These are phyloP conservation scores for Lithobius niger DNA, from an alignment of 1,140 invertebrate genomes.

Conservation along the genomic window DNA sequence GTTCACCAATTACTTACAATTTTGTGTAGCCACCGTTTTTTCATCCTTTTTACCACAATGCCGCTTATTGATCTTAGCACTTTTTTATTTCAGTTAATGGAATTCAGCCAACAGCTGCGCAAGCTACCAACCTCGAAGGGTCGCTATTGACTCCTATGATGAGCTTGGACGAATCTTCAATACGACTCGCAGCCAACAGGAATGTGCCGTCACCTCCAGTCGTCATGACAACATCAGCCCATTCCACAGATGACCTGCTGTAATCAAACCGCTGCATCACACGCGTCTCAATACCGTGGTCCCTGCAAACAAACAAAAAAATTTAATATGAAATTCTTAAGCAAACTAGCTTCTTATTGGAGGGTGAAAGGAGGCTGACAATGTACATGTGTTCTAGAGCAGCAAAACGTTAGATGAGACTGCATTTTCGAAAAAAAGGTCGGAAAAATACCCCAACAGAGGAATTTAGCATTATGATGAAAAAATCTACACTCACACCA, in stretches of 20 bases:
- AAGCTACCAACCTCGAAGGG: conserved; percentile 46
- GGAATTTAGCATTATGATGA: too few species aligned
- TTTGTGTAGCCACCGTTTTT: background rate
- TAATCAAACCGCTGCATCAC: conserved; percentile 62
- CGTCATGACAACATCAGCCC: conserved; percentile 89
- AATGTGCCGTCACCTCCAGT: conserved; percentile 98
- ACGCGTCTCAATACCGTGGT: conserved; percentile 55
- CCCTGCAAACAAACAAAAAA: conserved; percentile 14
- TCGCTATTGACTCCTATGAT: conserved; percentile 98
- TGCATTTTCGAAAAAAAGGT: too few species aligned
- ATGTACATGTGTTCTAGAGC: too few species aligned
- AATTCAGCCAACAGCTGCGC: background rate
- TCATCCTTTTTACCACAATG: too few species aligned
- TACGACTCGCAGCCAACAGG: conserved; percentile 77
- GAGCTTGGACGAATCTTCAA: conserved; percentile 57
- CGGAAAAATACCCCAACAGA: too few species aligned
- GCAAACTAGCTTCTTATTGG: too few species aligned
- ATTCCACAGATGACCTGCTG: conserved; percentile 44
- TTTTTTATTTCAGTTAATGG: too few species aligned
- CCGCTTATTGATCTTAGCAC: background rate
- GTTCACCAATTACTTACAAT: background rate
- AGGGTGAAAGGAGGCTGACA: too few species aligned
- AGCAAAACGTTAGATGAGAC: too few species aligned
- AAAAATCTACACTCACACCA: too few species aligned
- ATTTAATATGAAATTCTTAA: too few species aligned